Percentiles rank a stretch among this genome's conserved stretches.
Conservation (phyloP, 2,113 vertebrate genomes). For the Prionailurus bengalensis region DNA sequence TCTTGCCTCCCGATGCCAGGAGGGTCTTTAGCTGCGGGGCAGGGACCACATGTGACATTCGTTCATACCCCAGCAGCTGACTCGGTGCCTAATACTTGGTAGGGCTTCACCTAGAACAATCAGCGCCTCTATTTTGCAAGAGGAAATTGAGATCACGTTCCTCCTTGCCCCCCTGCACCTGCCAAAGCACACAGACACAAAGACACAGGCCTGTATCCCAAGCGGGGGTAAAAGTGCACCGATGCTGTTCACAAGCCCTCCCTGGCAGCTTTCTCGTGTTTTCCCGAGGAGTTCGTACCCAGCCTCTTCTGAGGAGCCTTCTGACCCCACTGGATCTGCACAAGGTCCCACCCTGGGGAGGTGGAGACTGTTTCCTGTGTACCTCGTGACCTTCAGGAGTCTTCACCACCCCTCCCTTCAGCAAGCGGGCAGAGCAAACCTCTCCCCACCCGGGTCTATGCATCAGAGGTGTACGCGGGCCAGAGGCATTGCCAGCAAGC, state of each 20-base stretch:
- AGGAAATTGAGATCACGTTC: neutral
- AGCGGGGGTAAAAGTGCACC: neutral
- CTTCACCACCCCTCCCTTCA: neutral
- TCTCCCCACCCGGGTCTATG: neutral
- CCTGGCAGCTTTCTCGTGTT: neutral
- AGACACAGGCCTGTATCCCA: neutral
- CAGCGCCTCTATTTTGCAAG: neutral
- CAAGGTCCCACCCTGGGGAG: neutral
- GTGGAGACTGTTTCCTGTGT: neutral
- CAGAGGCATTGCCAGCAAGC: neutral
- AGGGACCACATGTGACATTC: neutral
- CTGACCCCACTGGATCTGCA: neutral
- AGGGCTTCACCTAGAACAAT: neutral
- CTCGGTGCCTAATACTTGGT: neutral
- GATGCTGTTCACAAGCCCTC: neutral
- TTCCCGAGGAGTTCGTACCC: neutral
- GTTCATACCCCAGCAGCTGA: neutral
- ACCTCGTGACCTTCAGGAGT: constrained; percentile 53
- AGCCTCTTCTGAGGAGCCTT: neutral
- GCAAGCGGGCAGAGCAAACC: neutral
- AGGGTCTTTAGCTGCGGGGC: neutral
- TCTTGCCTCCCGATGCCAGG: neutral
- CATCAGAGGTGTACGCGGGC: neutral
- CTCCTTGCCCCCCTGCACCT: neutral
- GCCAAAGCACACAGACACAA: neutral